Evolutionary conservation across 2,888 invertebrate species (phyloP).

Genomic region (Globia sparganii): DNA sequence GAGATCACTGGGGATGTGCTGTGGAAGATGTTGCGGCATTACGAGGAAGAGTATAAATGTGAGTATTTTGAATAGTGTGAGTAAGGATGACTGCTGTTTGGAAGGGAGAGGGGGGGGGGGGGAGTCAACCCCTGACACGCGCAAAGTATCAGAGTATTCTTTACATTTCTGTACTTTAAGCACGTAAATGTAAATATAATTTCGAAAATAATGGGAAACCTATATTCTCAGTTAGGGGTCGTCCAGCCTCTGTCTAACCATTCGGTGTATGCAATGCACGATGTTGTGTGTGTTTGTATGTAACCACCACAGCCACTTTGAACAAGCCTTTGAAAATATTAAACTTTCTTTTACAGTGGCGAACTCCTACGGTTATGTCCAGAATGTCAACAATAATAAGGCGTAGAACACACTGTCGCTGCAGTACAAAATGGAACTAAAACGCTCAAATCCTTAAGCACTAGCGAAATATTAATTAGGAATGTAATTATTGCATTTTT

Average conservation of each 20-base stretch:
- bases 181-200: neutral
- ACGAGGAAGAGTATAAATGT: conserved; percentile 93
- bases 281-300: neutral
- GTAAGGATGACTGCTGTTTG: neutral
- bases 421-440: conserved; percentile 51
- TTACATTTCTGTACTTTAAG: no score
- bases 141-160: no score
- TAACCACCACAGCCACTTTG: no score
- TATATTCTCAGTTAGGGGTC: neutral
- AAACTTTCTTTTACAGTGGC: conserved; percentile 87
- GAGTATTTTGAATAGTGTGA: conserved; percentile 67
- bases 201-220: neutral
- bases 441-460: conserved; percentile 27
- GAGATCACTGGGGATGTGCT: conserved; percentile 91
- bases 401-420: conserved; percentile 14
- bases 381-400: conserved; percentile 75
- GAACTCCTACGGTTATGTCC: conserved; percentile 89
- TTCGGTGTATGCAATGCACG: neutral
- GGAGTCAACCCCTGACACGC: neutral
- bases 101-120: neutral
- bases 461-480: conserved; percentile 15
- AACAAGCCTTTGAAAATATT: neutral
- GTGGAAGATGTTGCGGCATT: conserved; percentile 92
- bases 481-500: conserved; percentile 57
- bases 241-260: neutral